phyloP scores from a whole-genome alignment of 1,140 invertebrate species.

The Aphelinus certus region DNA sequence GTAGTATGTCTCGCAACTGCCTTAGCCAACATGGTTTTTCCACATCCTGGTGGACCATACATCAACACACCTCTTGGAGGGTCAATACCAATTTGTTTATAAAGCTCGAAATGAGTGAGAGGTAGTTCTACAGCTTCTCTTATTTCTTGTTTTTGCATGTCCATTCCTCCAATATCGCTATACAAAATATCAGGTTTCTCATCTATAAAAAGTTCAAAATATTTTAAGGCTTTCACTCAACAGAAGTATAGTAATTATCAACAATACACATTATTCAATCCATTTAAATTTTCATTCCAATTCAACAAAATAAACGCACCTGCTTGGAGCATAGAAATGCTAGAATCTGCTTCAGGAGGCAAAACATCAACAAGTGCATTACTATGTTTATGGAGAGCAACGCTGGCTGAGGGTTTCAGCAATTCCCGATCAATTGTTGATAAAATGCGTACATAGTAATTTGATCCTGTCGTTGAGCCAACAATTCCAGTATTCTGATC shows the following conservation, averaged over 20 bases:
- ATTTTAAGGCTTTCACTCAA: too few species aligned
- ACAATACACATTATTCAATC: too few species aligned
- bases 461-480: slow-evolving; percentile 85
- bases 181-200: slow-evolving; percentile 99
- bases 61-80: slow-evolving; percentile 97
- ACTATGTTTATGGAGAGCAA: slow-evolving; percentile 97
- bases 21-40: slow-evolving; percentile 99
- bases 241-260: too few species aligned
- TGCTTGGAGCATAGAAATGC: slow-evolving; percentile 94
- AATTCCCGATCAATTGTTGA: slow-evolving; percentile 96
- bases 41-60: slow-evolving; percentile 98
- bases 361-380: slow-evolving; percentile 97
- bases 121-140: slow-evolving; percentile 98
- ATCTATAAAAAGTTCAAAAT: slow-evolving; percentile 69
- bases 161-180: slow-evolving; percentile 98
- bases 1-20: slow-evolving; percentile 98
- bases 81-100: slow-evolving; percentile 98
- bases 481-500: slow-evolving; percentile 97
- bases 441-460: slow-evolving; percentile 97
- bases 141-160: slow-evolving; percentile 99
- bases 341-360: slow-evolving; percentile 97
- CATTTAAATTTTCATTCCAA: too few species aligned
- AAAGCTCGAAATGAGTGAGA: slow-evolving; percentile 97
- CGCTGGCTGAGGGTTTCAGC: slow-evolving; percentile 93
- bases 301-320: slow-evolving; percentile 63